phyloP scores from a whole-genome alignment of 2,888 invertebrate genomes.

The Epicampocera succincta region DNA sequence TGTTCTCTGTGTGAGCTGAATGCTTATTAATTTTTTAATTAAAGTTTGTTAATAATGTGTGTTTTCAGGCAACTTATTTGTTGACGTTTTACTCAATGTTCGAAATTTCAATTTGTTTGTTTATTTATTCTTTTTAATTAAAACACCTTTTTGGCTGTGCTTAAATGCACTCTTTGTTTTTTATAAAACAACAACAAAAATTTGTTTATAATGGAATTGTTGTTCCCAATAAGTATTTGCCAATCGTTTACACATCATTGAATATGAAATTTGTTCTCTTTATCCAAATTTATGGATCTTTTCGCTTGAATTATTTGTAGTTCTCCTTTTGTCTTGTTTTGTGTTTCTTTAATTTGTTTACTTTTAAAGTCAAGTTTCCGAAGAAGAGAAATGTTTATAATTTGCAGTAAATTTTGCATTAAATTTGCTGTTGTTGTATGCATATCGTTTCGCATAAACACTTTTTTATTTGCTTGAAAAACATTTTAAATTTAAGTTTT shows the following conservation, averaged over 20 bases:
- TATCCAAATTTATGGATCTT: slow-evolving; percentile 51
- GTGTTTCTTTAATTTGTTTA: neutral
- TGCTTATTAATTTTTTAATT: neutral
- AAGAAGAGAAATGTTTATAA: neutral
- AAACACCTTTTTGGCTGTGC: slow-evolving; percentile 39
- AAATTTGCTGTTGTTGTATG: slow-evolving; percentile 10
- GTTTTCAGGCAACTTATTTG: neutral
- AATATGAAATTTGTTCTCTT: slow-evolving; percentile 37
- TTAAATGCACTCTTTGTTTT: slow-evolving; percentile 21
- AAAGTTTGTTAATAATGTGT: neutral
- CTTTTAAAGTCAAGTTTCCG: neutral
- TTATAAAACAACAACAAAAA: neutral
- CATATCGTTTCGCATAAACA: neutral
- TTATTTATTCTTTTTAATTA: neutral
- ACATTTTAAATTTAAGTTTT: too few species aligned
- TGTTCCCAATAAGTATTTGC: slow-evolving; percentile 32
- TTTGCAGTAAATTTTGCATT: slow-evolving; percentile 35
- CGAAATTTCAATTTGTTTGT: neutral
- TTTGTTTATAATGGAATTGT: slow-evolving; percentile 38
- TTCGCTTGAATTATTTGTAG: slow-evolving; percentile 48
- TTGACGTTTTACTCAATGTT: neutral
- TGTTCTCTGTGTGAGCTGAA: too few species aligned
- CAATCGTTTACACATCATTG: slow-evolving; percentile 54
- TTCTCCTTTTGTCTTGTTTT: neutral
- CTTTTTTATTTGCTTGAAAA: neutral